Evolutionary conservation across 2,888 invertebrate species (phyloP), one percentile per base, ranked within the genome.

Genomic region (Cryptophagus acutangulus): DNA sequence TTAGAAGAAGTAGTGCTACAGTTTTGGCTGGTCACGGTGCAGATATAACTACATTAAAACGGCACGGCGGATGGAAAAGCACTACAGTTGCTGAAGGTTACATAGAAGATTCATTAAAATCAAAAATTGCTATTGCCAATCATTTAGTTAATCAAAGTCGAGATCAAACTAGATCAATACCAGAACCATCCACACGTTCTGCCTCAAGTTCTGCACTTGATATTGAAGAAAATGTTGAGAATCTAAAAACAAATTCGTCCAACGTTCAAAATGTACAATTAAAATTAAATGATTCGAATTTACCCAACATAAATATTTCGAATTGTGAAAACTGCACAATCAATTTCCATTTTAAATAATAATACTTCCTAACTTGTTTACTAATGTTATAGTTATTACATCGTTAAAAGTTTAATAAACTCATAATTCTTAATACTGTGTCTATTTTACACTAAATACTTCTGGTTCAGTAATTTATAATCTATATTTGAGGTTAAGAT

Each of bases 21-120:
- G 17, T 18, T 8, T 34, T 40, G 15, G 28, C 35, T 10, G 33
- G 18, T 18, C 10, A 13, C 16, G 28, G 35, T 9, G 40, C 33
- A 10, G 40, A 35, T 12, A 26, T 40, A 20, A 35, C 33, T 9
- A 35, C 14, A n/a, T 25, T 40, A 24, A 34, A 40, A 24, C 24
- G 33, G 6, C 40, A 40, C 28, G 40, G 34, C 10, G 40, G 40
- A 5, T 40, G 34, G 40, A 33, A 35, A 26, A 35, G 34, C 25
- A 35, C 33, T n/a, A 25, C 34, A 15, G 40, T 40, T 6, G 41
- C 41, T 37, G 41, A 41, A 18, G 40, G 40, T 29, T 40, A 40
- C 28, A 40, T 40, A 6, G 30, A 35, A 24, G 35, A 40, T 13
- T 36, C 40, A 12, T 12, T 40, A 10, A 24, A 36, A 36, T 14